Evolutionary conservation across 2,888 invertebrate genomes (phyloP).

Genomic region (Netelia inedita): DNA sequence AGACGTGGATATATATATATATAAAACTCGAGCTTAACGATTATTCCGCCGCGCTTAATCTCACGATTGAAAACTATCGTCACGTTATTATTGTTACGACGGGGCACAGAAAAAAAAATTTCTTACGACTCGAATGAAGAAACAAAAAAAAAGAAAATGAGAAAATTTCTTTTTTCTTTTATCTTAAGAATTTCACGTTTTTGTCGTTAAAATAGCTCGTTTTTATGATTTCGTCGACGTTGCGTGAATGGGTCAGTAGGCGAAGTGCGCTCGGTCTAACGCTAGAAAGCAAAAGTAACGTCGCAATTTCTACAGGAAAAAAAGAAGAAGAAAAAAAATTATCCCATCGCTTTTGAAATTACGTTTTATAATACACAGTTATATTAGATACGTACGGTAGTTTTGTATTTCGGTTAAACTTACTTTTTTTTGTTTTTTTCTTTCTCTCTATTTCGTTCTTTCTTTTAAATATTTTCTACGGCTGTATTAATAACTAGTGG

Average conservation of each 20-base stretch:
- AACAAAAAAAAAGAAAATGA: conserved; percentile 4
- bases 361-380: not conserved
- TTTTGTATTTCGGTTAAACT: not conserved
- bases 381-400: not conserved
- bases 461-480: conserved; percentile 41
- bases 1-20: not conserved
- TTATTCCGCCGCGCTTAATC: not conserved
- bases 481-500: conserved; percentile 59
- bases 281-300: conserved; percentile 41
- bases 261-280: conserved; percentile 21
- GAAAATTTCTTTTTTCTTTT: not conserved
- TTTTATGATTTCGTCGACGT: not conserved
- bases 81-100: not conserved
- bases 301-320: not conserved
- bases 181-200: not conserved
- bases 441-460: not conserved
- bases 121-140: not conserved
- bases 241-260: conserved; percentile 34
- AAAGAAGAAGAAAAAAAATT: not conserved
- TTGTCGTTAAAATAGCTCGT: not conserved
- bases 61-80: conserved; percentile 9
- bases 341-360: conserved; percentile 34
- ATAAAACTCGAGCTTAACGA: not conserved
- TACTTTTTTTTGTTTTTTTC: conserved; percentile 21
- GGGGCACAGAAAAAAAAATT: not conserved